Conservation (phyloP, 2,797 vertebrate genomes). For the Onychomys arenicola region DNA sequence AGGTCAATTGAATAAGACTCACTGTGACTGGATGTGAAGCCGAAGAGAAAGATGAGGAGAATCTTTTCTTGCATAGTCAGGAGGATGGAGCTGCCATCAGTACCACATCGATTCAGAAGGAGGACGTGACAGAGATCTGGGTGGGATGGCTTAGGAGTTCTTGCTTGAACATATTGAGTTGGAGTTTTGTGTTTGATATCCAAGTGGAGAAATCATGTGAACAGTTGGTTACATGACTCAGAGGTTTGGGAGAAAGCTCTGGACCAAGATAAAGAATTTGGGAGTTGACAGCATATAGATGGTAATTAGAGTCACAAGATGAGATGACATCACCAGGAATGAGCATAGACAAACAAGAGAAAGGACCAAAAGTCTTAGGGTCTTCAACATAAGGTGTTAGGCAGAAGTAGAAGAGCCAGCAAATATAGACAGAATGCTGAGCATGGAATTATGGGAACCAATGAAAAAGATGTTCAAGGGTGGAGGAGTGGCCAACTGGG, state of each 20-base stretch:
- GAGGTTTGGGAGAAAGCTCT: neutral
- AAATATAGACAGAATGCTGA: neutral
- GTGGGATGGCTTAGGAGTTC: slow-evolving; percentile 10
- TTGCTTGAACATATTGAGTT: slow-evolving; percentile 2
- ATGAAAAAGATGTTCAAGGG: neutral
- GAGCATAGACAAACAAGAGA: neutral
- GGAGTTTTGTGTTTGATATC: neutral
- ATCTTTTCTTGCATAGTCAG: neutral
- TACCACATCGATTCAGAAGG: neutral
- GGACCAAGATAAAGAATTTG: neutral
- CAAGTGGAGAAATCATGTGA: neutral
- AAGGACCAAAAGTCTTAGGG: neutral
- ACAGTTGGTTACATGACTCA: neutral
- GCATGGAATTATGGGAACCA: neutral
- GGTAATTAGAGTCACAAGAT: neutral
- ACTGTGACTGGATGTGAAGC: neutral
- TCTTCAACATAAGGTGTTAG: neutral
- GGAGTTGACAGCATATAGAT: neutral
- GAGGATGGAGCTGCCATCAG: neutral
- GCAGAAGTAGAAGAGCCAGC: neutral
- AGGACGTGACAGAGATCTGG: neutral
- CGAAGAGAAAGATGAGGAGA: neutral
- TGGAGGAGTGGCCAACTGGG: neutral
- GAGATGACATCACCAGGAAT: neutral
- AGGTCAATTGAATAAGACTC: neutral